Conservation (phyloP, 2,797 vertebrate genomes). For the Trachurus trachurus region DNA sequence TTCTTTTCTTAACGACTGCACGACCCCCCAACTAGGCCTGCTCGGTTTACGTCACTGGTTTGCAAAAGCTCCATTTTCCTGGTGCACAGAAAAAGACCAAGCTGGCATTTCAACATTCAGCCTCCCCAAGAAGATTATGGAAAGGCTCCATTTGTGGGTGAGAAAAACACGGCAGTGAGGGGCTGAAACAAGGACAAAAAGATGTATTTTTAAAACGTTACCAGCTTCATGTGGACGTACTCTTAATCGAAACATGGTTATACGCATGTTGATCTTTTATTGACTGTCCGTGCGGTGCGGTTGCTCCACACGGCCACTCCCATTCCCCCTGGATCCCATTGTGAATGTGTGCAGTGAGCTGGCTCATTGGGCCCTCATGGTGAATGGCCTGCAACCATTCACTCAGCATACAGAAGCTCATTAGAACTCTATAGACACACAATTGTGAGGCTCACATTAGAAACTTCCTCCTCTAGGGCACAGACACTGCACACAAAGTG, state of each 20-base stretch:
- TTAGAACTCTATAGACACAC: conserved; percentile 98
- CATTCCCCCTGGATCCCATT: conserved; percentile 70
- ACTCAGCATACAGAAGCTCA: conserved; percentile 94
- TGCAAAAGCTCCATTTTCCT: conserved; percentile 23
- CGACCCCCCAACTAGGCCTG: background rate
- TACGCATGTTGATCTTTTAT: conserved; percentile 61
- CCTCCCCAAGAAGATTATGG: background rate
- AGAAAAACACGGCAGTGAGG: background rate
- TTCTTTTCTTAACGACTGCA: background rate
- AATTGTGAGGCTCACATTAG: conserved; percentile 94
- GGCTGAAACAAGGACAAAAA: background rate
- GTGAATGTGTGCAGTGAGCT: conserved; percentile 89
- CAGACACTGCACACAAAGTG: conserved; percentile 92
- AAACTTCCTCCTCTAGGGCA: conserved; percentile 92
- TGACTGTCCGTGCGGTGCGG: conserved; percentile 60
- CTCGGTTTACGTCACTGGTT: conserved; percentile 15
- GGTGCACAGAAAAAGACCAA: conserved; percentile 20
- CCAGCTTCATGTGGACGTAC: conserved; percentile 13
- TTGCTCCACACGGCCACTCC: conserved; percentile 64
- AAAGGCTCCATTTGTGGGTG: background rate
- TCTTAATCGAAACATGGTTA: conserved; percentile 40
- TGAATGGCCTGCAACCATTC: conserved; percentile 92
- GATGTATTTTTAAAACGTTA: background rate
- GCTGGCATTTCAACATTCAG: conserved; percentile 21
- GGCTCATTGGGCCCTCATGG: conserved; percentile 92